Conservation (phyloP, 2,888 invertebrate genomes). For the Chrysolina haemoptera region DNA sequence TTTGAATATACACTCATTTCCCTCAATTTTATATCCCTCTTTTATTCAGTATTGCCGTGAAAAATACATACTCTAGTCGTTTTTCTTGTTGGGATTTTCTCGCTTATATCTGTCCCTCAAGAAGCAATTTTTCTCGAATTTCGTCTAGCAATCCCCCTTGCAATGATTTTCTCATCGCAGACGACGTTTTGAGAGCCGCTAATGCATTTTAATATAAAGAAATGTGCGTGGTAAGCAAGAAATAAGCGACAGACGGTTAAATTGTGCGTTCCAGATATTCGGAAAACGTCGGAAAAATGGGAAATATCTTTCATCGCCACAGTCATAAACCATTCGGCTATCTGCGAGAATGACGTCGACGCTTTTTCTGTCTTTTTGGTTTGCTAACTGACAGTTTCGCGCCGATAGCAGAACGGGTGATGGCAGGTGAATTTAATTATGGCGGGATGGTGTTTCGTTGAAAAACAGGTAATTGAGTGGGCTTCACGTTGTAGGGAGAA, state of each 20-base stretch:
- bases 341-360: conserved; percentile 58
- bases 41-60: no score
- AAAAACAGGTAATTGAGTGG: not conserved
- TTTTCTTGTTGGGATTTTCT: not conserved
- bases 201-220: conserved; percentile 53
- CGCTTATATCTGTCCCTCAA: not conserved
- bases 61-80: not conserved
- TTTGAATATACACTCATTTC: no score
- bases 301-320: conserved; percentile 57
- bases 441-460: conserved; percentile 8
- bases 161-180: conserved; percentile 36
- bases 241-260: conserved; percentile 58
- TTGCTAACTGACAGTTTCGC: conserved; percentile 39
- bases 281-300: conserved; percentile 52
- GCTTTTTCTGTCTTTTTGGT: conserved; percentile 39
- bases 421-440: conserved; percentile 10
- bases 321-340: conserved; percentile 62
- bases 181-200: conserved; percentile 43
- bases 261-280: conserved; percentile 62
- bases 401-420: not conserved
- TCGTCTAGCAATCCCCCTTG: conserved; percentile 29
- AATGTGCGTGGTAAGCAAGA: conserved; percentile 58
- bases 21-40: no score
- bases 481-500: not conserved
- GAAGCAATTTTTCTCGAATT: conserved; percentile 21